A percentile compares a stretch with the other conserved stretches of the same genome.
These are phyloP conservation scores for Nasonovia ribisnigri DNA, from an alignment of 2,888 invertebrate species.

Conservation along the genomic window DNA sequence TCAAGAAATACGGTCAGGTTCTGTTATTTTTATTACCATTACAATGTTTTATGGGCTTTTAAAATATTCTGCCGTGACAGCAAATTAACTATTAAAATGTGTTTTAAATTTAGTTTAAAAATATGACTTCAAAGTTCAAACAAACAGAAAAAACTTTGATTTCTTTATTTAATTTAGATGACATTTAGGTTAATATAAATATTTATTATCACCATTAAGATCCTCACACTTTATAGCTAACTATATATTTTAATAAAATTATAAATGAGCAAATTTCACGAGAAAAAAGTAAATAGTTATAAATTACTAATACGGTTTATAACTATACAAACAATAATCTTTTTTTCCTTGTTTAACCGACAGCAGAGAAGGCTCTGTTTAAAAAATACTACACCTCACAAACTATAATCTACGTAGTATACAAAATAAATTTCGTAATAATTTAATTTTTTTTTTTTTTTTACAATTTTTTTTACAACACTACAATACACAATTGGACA, in stretches of 20 bases:
- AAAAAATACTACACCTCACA: too few species aligned
- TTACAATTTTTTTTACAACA: not conserved
- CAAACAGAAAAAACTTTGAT: not conserved
- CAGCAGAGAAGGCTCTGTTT: too few species aligned
- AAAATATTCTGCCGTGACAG: not conserved
- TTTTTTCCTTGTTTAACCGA: too few species aligned
- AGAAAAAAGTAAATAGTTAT: not conserved
- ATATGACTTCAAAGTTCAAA: not conserved
- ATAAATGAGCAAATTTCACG: not conserved
- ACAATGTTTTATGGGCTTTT: slow-evolving; percentile 11
- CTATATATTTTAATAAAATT: slow-evolving; percentile 1
- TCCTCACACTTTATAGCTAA: not conserved
- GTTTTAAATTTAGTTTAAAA: slow-evolving; percentile 22
- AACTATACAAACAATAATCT: too few species aligned
- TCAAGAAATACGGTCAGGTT: not conserved
- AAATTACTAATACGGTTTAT: not conserved
- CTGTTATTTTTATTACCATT: slow-evolving; percentile 16
- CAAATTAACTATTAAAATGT: slow-evolving; percentile 16
- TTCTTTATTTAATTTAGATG: not conserved
- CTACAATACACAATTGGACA: not conserved
- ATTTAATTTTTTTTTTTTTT: too few species aligned
- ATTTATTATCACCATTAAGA: slow-evolving; percentile 1
- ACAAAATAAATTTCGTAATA: not conserved
- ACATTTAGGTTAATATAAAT: slow-evolving; percentile 6
- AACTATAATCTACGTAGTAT: not conserved